phyloP scores from a whole-genome alignment of 2,888 invertebrate genomes.

The Rhimphoctona megacephalus region DNA sequence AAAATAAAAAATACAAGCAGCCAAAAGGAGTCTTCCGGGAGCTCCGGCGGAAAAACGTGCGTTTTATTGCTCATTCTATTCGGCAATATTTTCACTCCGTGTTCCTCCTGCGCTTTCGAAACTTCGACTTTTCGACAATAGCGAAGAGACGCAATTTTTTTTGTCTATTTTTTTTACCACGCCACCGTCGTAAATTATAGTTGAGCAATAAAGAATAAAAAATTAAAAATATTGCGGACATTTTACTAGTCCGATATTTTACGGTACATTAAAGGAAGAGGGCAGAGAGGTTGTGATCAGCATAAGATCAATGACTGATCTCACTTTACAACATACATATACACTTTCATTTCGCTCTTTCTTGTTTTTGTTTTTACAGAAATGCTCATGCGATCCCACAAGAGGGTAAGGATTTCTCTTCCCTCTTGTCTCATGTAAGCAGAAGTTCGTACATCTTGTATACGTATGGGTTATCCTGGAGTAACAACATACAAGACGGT shows the following conservation, averaged over 20 bases:
- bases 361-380: background rate
- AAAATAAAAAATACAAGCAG: constrained; percentile 62
- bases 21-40: constrained; percentile 43
- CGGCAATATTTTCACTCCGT: constrained; percentile 39
- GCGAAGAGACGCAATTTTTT: constrained; percentile 36
- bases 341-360: background rate
- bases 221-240: constrained; percentile 39
- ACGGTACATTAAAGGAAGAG: constrained; percentile 24
- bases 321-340: constrained; percentile 13
- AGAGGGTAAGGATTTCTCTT: constrained; percentile 25
- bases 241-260: constrained; percentile 34
- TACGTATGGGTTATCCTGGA: constrained; percentile 65
- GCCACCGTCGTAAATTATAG: constrained; percentile 29
- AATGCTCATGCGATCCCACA: constrained; percentile 3
- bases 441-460: constrained; percentile 77
- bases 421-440: constrained; percentile 69
- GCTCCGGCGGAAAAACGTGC: constrained; percentile 33
- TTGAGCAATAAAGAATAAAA: constrained; percentile 26
- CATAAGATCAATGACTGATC: constrained; percentile 50
- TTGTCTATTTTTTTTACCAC: background rate
- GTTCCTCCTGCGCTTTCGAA: constrained; percentile 19
- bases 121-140: constrained; percentile 57
- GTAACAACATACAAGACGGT: constrained; percentile 28
- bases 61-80: constrained; percentile 62
- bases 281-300: constrained; percentile 25